Base-by-base conservation (phyloP, 2,797 vertebrate species). In the Channa striata region DNA sequence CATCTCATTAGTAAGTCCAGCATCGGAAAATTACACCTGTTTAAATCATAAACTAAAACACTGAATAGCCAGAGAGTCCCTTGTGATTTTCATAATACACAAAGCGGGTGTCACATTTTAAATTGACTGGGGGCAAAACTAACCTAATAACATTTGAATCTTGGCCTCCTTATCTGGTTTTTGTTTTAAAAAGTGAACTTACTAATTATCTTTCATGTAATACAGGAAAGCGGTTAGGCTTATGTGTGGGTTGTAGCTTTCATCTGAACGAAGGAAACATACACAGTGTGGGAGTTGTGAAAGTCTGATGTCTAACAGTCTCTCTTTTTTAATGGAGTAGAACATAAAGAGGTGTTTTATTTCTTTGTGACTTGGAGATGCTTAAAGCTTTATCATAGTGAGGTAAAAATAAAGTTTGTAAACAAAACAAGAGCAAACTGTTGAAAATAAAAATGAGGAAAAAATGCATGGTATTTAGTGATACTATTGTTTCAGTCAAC, bases 161-260 rank as follows among this genome's bases (percentile, higher is more conserved):
- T 42, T 67, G 13, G 17, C 36, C 40, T 67, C 17, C 8, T 30
- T 44, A 25, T 11, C 14, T 5, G 19, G 49, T 39, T 58, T 42
- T 52, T 30, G 0, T 58, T 51, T 20, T 16, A 62, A 62, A 51
- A 77, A 54, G 19, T 40, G 19, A 82, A 70, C 47, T 64, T 42
- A 46, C 50, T 84, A 82, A 86, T 80, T 72, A 80, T 80, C 64
- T 40, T 80, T 62, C 34, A 57, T 83, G 73, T 74, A 73, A 72
- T 47, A 62, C 56, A 63, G 68, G 56, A 67, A 68, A 68, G 65
- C 42, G 58, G 51, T 69, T 62, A 43, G 60, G 44, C 49, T 37
- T 43, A 12, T 62, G 73, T 16, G 68, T 82, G 70, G 80, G 85
- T 40, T 77, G 78, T 2, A 2, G 57, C 76, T 76, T 84, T 81